Percentiles rank a stretch among this genome's conserved stretches.
These are phyloP conservation scores for Drosophila chauvacae DNA, from an alignment of 1,140 invertebrate species.

Conservation along the genomic window DNA sequence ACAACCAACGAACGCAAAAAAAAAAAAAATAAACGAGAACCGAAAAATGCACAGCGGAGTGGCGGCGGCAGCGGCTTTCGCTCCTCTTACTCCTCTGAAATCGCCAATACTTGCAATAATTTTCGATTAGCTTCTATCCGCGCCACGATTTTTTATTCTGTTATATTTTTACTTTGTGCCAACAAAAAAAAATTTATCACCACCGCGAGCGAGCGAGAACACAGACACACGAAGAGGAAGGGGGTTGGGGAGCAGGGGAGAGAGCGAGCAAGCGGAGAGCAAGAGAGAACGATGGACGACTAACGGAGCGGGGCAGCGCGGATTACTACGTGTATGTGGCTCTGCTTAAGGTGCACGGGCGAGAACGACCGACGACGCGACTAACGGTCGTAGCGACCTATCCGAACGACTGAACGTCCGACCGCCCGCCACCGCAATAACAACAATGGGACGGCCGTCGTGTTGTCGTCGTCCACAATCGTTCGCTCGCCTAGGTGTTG, in stretches of 20 bases:
- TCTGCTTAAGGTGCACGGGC: constrained; percentile 39
- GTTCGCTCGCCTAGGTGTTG: constrained; percentile 17
- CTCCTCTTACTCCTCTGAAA: constrained; percentile 21
- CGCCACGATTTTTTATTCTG: constrained; percentile 74
- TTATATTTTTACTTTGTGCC: constrained; percentile 82
- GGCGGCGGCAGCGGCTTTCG: neutral
- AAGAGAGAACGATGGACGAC: constrained; percentile 42
- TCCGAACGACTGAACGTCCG: constrained; percentile 9
- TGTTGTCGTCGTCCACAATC: constrained; percentile 47
- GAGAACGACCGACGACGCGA: constrained; percentile 41
- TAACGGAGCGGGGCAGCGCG: constrained; percentile 17
- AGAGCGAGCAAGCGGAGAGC: constrained; percentile 8
- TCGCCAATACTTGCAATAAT: constrained; percentile 52
- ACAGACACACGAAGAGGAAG: constrained; percentile 35
- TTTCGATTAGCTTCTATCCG: constrained; percentile 50
- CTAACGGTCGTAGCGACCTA: constrained; percentile 4
- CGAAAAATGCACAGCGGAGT: constrained; percentile 17
- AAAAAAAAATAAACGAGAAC: constrained; percentile 22
- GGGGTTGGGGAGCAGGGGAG: neutral
- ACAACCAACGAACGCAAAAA: constrained; percentile 12
- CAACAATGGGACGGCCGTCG: constrained; percentile 18
- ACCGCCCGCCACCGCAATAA: constrained; percentile 14
- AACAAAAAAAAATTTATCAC: constrained; percentile 82
- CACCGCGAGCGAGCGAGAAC: constrained; percentile 59
- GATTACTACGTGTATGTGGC: constrained; percentile 46